Base-by-base conservation (phyloP, 2,113 vertebrate species). In the Corapipo altera region DNA sequence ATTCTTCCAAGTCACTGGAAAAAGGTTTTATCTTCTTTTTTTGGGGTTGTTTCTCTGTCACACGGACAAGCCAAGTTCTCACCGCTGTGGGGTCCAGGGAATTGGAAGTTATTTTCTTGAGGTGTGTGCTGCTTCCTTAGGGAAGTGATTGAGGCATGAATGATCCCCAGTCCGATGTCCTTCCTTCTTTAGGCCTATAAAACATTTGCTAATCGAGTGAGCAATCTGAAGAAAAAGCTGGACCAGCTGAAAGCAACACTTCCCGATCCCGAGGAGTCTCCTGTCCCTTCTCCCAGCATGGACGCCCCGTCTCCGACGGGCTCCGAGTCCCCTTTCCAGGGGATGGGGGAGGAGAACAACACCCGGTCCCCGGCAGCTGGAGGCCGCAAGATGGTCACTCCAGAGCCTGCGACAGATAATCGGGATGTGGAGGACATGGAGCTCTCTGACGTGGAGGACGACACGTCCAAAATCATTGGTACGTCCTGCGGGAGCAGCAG, bases 341-440 rank as follows among this genome's bases (percentile, higher is more conserved):
- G 97, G 1, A 97, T 98, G 97, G 98, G 97, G 6, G 97, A 96
- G 8, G 98, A 98, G 80, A 97, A 96, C 4, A 87, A 84, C 21
- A 61, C 97, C 8, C 95, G 86, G 1, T 98, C 97, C 52, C 98
- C 93, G 0, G 97, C 62, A 55, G 95, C 62, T 11, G 95, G 90
- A 4, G 96, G 97, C n/a, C 98, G 98, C 23, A 99, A 98, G 37
- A 91, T 97, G 3, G 91, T 61, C 0, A 98, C 98, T 9, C 98
- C 98, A 0, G 98, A 98, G 44, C 97, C 97, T 1, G 98, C 97
- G 0, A 98, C 97, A 0, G 99, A 99, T 89, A 99, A 99, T 66
- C 96, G 98, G 49, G 98, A 99, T 1, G 98, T 98, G 86, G 99
- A 99, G 49, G 99, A 99, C 97, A 99, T 99, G 99, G 99, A 99